These are phyloP conservation scores for Leptopilina syphax DNA, from an alignment of 2,888 invertebrate species.

Conservation along the genomic window DNA sequence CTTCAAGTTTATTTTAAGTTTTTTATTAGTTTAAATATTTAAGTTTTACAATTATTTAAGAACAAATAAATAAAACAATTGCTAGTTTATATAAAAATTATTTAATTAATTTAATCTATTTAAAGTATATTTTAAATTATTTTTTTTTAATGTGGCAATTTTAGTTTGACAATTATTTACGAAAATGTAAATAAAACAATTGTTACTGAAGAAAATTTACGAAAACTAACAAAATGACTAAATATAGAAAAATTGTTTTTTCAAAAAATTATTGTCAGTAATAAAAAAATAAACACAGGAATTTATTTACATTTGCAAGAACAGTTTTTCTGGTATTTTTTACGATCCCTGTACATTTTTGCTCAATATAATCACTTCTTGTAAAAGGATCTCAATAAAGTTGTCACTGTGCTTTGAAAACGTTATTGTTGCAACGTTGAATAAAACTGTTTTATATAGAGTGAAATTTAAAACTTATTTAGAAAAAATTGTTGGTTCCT, in stretches of 20 bases:
- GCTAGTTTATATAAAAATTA: too few relatives aligned
- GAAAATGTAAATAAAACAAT: background rate
- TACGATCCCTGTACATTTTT: background rate
- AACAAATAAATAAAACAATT: too few relatives aligned
- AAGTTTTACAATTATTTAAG: too few relatives aligned
- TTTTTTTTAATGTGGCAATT: too few relatives aligned
- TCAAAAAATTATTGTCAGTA: background rate
- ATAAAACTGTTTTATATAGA: background rate
- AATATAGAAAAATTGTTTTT: background rate
- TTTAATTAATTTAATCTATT: too few relatives aligned
- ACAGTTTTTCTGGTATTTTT: background rate
- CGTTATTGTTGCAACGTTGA: background rate
- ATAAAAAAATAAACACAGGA: background rate
- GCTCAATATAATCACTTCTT: conserved; percentile 3
- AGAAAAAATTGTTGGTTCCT: background rate
- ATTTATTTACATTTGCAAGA: background rate
- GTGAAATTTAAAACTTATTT: conserved; percentile 5
- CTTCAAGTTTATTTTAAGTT: too few relatives aligned
- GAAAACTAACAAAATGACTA: background rate
- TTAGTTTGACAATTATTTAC: background rate
- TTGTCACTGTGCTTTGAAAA: background rate
- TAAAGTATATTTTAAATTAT: too few relatives aligned
- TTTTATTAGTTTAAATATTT: too few relatives aligned
- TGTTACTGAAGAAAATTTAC: background rate
- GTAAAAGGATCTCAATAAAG: conserved; percentile 1